Percentiles rank a stretch among this genome's conserved stretches.
Conservation (phyloP, 37 sponge, comb jelly and placozoan genomes). For the Hexactinellida sp. region DNA sequence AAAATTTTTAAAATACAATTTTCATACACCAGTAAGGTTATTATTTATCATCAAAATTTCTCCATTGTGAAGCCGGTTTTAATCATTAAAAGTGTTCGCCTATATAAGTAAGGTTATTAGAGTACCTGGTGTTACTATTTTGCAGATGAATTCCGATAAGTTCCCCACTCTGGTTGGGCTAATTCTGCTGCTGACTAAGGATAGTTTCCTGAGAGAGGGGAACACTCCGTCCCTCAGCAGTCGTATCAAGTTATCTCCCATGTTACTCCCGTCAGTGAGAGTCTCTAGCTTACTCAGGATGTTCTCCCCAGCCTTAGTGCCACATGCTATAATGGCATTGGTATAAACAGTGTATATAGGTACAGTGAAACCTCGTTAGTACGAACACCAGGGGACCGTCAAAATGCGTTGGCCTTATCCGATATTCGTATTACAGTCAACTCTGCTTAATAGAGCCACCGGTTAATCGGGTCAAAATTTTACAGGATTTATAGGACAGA, state of each 20-base stretch:
- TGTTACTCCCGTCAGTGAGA: background rate
- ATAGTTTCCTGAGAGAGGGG: background rate
- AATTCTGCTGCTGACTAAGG: background rate
- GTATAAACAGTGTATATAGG: background rate
- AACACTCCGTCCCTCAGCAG: background rate
- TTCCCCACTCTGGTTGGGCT: background rate
- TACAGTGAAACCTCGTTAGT: background rate
- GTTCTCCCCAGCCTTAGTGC: background rate
- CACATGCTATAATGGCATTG: background rate
- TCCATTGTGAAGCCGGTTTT: no score
- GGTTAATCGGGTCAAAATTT: no score
- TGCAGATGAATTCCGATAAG: background rate
- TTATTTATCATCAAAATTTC: no score
- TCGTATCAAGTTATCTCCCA: background rate
- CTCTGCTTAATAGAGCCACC: no score
- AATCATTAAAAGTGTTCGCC: no score
- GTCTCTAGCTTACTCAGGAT: background rate
- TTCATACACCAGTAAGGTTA: no score
- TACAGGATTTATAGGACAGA: no score
- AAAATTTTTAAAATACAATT: no score
- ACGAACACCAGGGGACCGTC: no score
- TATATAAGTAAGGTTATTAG: no score
- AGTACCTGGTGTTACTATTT: background rate
- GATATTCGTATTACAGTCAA: no score
- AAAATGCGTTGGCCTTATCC: no score